These are phyloP conservation scores for Poeciliopsis occidentalis DNA, from an alignment of 2,113 vertebrate genomes.

Conservation along the genomic window DNA sequence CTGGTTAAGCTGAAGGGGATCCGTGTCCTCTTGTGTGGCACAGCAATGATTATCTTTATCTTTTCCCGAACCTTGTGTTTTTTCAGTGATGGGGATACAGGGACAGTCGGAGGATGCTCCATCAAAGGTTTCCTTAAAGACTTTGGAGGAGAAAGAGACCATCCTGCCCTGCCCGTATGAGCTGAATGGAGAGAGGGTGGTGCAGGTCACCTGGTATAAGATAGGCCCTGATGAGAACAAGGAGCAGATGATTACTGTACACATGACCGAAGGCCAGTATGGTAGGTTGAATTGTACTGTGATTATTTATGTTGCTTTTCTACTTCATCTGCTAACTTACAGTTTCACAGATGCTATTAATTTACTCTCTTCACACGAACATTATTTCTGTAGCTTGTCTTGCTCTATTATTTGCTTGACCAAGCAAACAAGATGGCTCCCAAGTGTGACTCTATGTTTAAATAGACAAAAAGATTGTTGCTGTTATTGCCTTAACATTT, in stretches of 20 bases:
- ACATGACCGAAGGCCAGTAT: constrained; percentile 59
- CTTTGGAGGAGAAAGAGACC: constrained; percentile 65
- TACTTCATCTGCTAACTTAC: background rate
- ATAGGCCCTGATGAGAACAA: constrained; percentile 21
- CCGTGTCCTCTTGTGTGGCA: too few species aligned
- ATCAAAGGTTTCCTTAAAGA: constrained; percentile 7
- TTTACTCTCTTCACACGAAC: background rate
- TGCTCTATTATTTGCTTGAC: background rate
- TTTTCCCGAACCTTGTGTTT: background rate
- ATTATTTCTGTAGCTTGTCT: background rate
- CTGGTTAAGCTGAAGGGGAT: background rate
- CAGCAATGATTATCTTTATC: background rate
- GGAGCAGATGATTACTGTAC: constrained; percentile 73
- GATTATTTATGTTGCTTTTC: background rate
- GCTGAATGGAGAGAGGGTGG: rapidly evolving
- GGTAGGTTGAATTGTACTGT: constrained; percentile 42
- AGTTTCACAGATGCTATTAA: background rate
- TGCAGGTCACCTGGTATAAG: constrained; percentile 78
- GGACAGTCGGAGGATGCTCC: constrained; percentile 54
- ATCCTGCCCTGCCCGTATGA: constrained; percentile 69
- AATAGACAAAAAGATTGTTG: too few species aligned
- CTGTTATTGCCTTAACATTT: too few species aligned
- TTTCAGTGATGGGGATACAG: constrained; percentile 32
- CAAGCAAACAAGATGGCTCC: too few species aligned
- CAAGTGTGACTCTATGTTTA: too few species aligned